Conservation (phyloP, 2,888 invertebrate genomes). For the Cyrtodaria siliqua region DNA sequence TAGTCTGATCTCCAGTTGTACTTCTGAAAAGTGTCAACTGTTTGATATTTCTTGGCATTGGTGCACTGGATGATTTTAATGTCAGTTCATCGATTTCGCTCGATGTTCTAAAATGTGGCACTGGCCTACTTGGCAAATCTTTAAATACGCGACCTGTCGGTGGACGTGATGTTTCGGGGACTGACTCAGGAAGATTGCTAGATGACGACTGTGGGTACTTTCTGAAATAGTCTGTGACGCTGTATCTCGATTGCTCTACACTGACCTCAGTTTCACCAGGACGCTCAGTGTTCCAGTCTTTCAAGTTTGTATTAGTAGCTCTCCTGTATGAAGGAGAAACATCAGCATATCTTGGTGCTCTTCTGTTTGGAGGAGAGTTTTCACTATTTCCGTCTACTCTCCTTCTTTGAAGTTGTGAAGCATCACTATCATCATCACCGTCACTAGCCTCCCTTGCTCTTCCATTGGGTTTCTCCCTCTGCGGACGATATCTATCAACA, state of each 20-base stretch:
- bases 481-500: neutral
- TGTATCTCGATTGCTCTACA: slow-evolving; percentile 72
- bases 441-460: slow-evolving; percentile 9
- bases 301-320: slow-evolving; percentile 12
- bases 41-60: slow-evolving; percentile 25
- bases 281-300: neutral
- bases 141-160: neutral
- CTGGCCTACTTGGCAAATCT: neutral
- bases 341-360: slow-evolving; percentile 17
- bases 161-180: slow-evolving; percentile 9
- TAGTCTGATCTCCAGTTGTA: slow-evolving; percentile 68
- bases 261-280: slow-evolving; percentile 47
- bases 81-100: slow-evolving; percentile 56
- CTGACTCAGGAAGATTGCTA: slow-evolving; percentile 1
- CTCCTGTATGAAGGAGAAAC: slow-evolving; percentile 22
- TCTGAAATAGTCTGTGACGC: slow-evolving; percentile 79
- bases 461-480: slow-evolving; percentile 6
- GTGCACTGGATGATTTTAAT: slow-evolving; percentile 26
- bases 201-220: slow-evolving; percentile 68
- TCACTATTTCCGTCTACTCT: slow-evolving; percentile 13
- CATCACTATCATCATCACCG: slow-evolving; percentile 7
- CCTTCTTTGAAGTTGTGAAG: neutral
- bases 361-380: slow-evolving; percentile 11
- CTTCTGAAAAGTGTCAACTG: slow-evolving; percentile 47
- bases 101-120: slow-evolving; percentile 35